Percentiles rank a stretch among this genome's conserved stretches.
phyloP scores from a whole-genome alignment of 1,140 invertebrate genomes.

The Cyclina sinensis region DNA sequence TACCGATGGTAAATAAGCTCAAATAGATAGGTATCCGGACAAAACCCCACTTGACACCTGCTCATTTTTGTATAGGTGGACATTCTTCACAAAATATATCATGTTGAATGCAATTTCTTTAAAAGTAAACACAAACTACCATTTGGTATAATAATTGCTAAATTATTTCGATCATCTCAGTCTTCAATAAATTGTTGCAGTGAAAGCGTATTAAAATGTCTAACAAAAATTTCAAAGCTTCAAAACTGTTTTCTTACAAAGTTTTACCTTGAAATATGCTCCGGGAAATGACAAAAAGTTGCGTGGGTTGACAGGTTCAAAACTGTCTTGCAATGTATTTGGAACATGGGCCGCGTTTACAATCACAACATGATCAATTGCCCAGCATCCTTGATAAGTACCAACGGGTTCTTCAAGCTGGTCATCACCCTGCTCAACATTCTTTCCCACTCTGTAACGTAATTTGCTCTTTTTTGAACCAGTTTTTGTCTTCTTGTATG shows the following conservation, averaged over 20 bases:
- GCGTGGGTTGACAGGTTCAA: conserved; percentile 86
- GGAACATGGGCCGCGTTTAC: conserved; percentile 84
- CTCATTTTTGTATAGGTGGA: no score
- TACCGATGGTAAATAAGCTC: no score
- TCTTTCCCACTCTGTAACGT: background rate
- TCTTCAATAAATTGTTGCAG: no score
- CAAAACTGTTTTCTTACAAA: background rate
- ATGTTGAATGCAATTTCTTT: no score
- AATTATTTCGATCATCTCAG: no score
- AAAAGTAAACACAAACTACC: no score
- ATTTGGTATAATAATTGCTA: no score
- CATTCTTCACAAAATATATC: no score
- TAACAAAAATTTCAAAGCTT: no score
- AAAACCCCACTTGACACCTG: no score
- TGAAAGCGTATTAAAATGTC: no score
- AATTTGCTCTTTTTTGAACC: conserved; percentile 2
- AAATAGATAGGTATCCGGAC: no score
- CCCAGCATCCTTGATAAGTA: conserved; percentile 84
- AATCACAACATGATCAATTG: conserved; percentile 86
- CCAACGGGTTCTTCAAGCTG: conserved; percentile 43
- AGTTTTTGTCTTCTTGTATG: conserved; percentile 13
- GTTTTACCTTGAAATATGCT: conserved; percentile 82
- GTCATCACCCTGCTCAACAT: background rate
- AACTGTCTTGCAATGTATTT: conserved; percentile 81
- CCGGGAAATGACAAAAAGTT: conserved; percentile 87